A percentile compares a stretch with the other conserved stretches of the same genome.
Evolutionary conservation across 2,888 invertebrate genomes (phyloP).

Genomic region (Lasioglossum leucozonium): DNA sequence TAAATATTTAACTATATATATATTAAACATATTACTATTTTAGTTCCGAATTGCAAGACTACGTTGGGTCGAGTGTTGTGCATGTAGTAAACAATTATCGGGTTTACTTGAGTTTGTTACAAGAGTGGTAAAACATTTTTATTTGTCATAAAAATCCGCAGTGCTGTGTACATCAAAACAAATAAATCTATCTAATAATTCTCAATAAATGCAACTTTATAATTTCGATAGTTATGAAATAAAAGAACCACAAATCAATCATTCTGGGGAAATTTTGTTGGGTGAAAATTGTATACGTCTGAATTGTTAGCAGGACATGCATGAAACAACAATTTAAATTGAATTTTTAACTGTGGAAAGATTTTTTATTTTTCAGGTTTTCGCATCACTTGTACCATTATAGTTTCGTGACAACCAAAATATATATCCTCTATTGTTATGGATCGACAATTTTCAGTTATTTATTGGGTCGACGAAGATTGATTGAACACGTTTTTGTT

Average conservation of each 20-base stretch:
- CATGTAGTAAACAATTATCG: no score
- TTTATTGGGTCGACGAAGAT: not conserved
- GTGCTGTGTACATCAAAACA: no score
- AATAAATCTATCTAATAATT: no score
- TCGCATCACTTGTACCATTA: not conserved
- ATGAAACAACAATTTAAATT: not conserved
- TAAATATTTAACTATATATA: no score
- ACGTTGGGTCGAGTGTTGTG: no score
- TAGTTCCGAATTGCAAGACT: no score
- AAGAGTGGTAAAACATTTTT: no score
- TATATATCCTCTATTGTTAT: not conserved
- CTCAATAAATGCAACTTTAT: no score
- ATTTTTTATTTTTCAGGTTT: not conserved
- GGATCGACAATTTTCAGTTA: not conserved
- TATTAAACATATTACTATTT: no score
- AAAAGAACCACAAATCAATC: not conserved
- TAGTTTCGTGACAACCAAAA: not conserved
- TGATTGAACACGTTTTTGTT: not conserved
- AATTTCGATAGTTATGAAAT: not conserved
- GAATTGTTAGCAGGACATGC: not conserved
- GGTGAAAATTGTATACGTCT: not conserved
- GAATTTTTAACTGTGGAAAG: not conserved
- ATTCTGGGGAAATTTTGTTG: not conserved
- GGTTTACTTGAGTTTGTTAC: no score
- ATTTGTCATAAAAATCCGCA: no score